Evolutionary conservation across 2,888 invertebrate genomes (phyloP).

Genomic region (Athalia circularis): DNA sequence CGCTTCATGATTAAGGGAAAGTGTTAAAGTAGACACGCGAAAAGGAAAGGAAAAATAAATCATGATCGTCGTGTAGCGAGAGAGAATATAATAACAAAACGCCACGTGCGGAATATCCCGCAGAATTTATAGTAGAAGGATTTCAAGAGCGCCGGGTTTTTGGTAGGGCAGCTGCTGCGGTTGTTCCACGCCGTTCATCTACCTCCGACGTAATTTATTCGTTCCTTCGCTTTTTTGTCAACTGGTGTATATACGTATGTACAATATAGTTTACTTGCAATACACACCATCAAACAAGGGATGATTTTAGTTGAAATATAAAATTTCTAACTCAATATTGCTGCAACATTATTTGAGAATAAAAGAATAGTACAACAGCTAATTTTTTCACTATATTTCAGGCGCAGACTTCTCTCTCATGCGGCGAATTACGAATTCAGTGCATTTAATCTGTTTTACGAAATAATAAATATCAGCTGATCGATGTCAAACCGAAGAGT

Average conservation of each 20-base stretch:
- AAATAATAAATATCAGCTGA: slow-evolving; percentile 38
- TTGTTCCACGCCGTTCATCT: slow-evolving; percentile 13
- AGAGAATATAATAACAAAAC: slow-evolving; percentile 19
- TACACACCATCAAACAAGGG: too few species aligned
- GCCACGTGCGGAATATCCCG: not conserved
- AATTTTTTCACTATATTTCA: too few species aligned
- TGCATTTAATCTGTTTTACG: not conserved
- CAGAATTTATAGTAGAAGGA: not conserved
- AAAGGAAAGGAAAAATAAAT: not conserved
- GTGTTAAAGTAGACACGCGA: not conserved
- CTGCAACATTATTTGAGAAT: too few species aligned
- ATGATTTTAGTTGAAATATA: too few species aligned
- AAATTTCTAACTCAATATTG: too few species aligned
- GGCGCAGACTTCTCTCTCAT: too few species aligned
- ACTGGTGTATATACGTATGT: not conserved
- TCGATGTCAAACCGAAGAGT: slow-evolving; percentile 22
- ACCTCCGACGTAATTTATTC: slow-evolving; percentile 37
- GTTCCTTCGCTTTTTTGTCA: slow-evolving; percentile 18
- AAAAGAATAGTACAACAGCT: too few species aligned
- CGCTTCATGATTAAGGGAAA: not conserved
- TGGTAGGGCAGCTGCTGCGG: slow-evolving; percentile 28
- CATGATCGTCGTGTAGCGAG: not conserved
- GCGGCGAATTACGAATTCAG: too few species aligned
- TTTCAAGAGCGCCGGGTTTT: slow-evolving; percentile 23
- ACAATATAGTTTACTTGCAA: too few species aligned